Evolutionary conservation across 2,888 invertebrate genomes (phyloP).

Genomic region (Drosophila barbarae): DNA sequence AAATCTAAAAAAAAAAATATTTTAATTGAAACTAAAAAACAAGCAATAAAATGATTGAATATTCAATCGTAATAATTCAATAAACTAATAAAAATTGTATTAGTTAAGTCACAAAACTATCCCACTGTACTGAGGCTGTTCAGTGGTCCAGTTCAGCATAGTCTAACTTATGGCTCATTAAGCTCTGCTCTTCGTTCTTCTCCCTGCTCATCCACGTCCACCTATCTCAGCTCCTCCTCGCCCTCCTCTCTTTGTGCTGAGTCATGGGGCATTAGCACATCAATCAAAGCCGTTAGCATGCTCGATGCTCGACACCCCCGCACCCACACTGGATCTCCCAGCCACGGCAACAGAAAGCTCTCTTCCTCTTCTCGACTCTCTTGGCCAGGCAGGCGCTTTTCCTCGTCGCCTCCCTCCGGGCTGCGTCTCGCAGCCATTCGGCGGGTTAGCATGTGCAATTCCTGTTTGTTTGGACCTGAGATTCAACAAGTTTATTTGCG

Average conservation of each 20-base stretch:
- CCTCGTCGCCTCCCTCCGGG: background rate
- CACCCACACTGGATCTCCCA: constrained; percentile 11
- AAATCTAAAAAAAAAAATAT: no score
- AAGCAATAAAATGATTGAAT: no score
- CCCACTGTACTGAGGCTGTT: constrained; percentile 13
- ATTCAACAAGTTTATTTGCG: constrained; percentile 60
- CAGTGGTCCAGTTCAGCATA: constrained; percentile 1
- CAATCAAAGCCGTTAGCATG: constrained; percentile 34
- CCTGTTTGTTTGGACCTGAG: constrained; percentile 53
- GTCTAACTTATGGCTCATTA: constrained; percentile 41
- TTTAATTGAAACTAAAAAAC: no score
- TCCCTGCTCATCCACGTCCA: background rate
- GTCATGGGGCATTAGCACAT: constrained; percentile 44
- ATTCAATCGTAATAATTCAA: no score
- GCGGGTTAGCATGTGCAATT: constrained; percentile 45
- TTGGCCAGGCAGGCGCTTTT: constrained; percentile 16
- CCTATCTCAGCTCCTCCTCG: background rate
- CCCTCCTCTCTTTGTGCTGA: constrained; percentile 13
- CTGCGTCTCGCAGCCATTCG: constrained; percentile 4
- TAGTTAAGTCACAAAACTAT: background rate
- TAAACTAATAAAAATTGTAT: no score
- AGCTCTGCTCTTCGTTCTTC: constrained; percentile 16
- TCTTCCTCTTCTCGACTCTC: constrained; percentile 7
- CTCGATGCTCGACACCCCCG: constrained; percentile 16
- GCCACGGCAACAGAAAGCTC: background rate